phyloP scores from a whole-genome alignment of 2,797 vertebrate genomes.

The Sebastes diaconus region DNA sequence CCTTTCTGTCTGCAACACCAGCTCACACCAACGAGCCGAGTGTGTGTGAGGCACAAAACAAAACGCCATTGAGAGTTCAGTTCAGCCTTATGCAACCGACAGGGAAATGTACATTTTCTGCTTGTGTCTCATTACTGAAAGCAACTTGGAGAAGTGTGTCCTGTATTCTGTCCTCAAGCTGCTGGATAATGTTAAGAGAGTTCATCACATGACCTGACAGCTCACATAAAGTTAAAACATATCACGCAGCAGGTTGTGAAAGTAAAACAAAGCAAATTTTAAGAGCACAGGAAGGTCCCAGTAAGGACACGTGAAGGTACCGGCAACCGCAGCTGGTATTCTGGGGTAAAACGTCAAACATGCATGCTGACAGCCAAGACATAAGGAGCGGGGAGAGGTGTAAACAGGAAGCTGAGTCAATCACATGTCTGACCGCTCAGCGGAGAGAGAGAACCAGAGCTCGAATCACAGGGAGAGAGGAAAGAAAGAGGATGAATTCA shows the following conservation, averaged over 20 bases:
- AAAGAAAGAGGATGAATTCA: slow-evolving; percentile 24
- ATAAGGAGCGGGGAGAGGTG: slow-evolving; percentile 54
- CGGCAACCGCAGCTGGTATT: slow-evolving; percentile 26
- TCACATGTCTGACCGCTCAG: slow-evolving; percentile 66
- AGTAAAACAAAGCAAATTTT: not conserved
- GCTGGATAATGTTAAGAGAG: not conserved
- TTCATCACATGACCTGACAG: not conserved
- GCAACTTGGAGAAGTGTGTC: slow-evolving; percentile 13
- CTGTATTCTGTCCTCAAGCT: not conserved
- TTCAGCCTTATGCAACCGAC: slow-evolving; percentile 42
- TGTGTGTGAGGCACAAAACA: slow-evolving; percentile 10
- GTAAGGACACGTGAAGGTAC: not conserved
- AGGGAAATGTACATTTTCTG: slow-evolving; percentile 18
- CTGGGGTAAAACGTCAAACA: slow-evolving; percentile 46
- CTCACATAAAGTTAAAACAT: not conserved
- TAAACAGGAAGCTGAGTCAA: slow-evolving; percentile 77
- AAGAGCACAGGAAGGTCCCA: not conserved
- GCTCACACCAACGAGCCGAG: slow-evolving; percentile 12
- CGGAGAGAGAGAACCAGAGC: not conserved
- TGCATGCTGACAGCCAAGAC: slow-evolving; percentile 44
- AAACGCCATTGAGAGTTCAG: slow-evolving; percentile 39
- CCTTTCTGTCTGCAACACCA: slow-evolving; percentile 57
- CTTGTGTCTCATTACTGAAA: slow-evolving; percentile 22
- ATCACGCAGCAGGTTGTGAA: not conserved
- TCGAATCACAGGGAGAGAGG: too few species aligned